phyloP scores from a whole-genome alignment of 2,888 invertebrate genomes.

The Dermolepida albohirtum region DNA sequence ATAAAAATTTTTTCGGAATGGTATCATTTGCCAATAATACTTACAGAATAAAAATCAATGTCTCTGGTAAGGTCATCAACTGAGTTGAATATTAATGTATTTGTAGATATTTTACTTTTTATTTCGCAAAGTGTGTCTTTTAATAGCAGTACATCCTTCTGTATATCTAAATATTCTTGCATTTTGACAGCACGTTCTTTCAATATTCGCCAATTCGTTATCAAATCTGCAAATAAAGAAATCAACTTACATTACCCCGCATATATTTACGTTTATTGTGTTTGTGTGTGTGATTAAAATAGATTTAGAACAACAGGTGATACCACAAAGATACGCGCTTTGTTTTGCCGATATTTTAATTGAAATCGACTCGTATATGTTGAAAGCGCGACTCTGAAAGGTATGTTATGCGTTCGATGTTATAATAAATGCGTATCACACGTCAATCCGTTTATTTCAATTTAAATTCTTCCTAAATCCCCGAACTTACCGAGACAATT shows the following conservation, averaged over 20 bases:
- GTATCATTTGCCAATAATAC: constrained; percentile 45
- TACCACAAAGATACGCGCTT: no score
- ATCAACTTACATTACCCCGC: constrained; percentile 16
- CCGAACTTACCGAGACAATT: no score
- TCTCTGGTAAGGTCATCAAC: constrained; percentile 62
- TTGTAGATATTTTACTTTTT: constrained; percentile 52
- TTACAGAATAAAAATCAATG: constrained; percentile 62
- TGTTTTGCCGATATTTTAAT: no score
- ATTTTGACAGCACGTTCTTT: constrained; percentile 62
- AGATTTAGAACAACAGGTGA: no score
- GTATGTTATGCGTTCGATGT: no score
- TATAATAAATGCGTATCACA: no score
- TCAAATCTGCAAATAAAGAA: constrained; percentile 62
- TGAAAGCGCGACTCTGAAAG: no score
- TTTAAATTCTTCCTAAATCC: no score
- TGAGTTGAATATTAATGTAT: constrained; percentile 53
- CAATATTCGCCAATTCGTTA: constrained; percentile 67
- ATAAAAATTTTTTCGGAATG: no score
- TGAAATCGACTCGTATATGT: no score
- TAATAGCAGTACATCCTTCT: constrained; percentile 60
- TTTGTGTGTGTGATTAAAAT: no score
- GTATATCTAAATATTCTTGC: constrained; percentile 62
- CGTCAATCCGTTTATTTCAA: no score
- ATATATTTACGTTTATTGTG: background rate
- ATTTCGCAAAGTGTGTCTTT: constrained; percentile 61